Evolutionary conservation across 2,113 vertebrate genomes (phyloP).

Genomic region (Brachyhypopomus gauderio): DNA sequence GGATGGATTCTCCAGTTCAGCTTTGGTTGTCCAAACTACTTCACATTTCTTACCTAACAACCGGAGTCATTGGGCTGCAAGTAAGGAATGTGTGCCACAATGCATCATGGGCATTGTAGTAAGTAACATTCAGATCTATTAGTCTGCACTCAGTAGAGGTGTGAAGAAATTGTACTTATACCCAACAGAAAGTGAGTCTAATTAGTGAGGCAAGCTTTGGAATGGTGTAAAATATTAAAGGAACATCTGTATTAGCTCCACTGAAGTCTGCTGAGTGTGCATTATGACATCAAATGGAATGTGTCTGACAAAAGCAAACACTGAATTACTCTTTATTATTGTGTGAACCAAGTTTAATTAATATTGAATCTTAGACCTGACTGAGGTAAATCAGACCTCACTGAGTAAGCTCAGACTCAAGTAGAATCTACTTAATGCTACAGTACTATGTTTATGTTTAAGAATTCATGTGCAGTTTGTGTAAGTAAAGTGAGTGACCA

Average conservation of each 20-base stretch:
- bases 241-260: not conserved
- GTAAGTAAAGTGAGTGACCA: conserved; percentile 69
- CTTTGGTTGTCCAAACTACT: too few relatives aligned
- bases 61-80: conserved; percentile 44
- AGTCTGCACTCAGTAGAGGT: not conserved
- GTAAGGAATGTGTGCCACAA: conserved; percentile 29
- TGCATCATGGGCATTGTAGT: conserved; percentile 24
- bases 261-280: conserved; percentile 14
- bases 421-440: conserved; percentile 62
- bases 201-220: not conserved
- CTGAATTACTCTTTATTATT: conserved; percentile 67
- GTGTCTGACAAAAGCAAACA: conserved; percentile 63
- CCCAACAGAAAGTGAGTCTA: not conserved
- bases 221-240: not conserved
- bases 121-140: not conserved
- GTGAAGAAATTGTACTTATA: not conserved
- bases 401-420: conserved; percentile 59
- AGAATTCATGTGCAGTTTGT: conserved; percentile 75
- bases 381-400: conserved; percentile 40
- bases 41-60: too few relatives aligned
- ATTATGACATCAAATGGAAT: conserved; percentile 7
- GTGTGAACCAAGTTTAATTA: conserved; percentile 69
- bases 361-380: conserved; percentile 68
- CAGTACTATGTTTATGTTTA: conserved; percentile 53
- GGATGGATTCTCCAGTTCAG: too few relatives aligned